Evolutionary conservation across 2,888 invertebrate genomes (phyloP), one percentile per base, ranked within the genome.

Genomic region (Acleris literana): DNA sequence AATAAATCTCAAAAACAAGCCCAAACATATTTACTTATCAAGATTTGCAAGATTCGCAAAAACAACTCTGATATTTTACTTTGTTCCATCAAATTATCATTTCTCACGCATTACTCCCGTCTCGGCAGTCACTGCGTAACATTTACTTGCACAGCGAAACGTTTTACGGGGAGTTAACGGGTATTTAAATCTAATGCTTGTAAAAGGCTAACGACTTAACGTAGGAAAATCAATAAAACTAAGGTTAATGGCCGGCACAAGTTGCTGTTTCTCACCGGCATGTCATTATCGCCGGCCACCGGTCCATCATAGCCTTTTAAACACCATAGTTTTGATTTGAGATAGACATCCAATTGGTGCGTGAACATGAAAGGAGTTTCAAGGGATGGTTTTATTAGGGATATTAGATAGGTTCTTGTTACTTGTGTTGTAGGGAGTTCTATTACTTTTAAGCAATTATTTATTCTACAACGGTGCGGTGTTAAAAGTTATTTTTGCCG

Each of bases 201-300:
- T 52, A 60, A 61, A 55, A 57, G 39, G 52, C 57, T 72, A 74
- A 70, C 77, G 75, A 77, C 76, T 77, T 56, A 54, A 64, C 25
- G n/a, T n/a, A 78, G 74, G n/a, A 82, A 83, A 87, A 88, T 88
- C 88, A 79, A 88, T 88, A 86, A 49, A 52, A 61, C 25, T 67
- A 66, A 69, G 86, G 84, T 81, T 74, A 82, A 82, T 71, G 83
- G 77, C 84, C 87, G 74, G 39, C 70, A 16, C 57, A 46, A 6
- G 46, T 55, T 52, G 52, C 25, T 25, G 33, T 33, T 29, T 46
- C 25, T 20, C 55, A 51, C 17, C 20, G 25, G 43, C 56, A 9
- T 57, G 20, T 7, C 44, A n/a, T 57, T 16, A 25, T 25, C 17
- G 22, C n/a, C 17, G 25, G 3, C 16, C 46, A 39, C 9, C 51